phyloP scores from a whole-genome alignment of 2,888 invertebrate genomes.

The Hydrotaea diabolus region DNA sequence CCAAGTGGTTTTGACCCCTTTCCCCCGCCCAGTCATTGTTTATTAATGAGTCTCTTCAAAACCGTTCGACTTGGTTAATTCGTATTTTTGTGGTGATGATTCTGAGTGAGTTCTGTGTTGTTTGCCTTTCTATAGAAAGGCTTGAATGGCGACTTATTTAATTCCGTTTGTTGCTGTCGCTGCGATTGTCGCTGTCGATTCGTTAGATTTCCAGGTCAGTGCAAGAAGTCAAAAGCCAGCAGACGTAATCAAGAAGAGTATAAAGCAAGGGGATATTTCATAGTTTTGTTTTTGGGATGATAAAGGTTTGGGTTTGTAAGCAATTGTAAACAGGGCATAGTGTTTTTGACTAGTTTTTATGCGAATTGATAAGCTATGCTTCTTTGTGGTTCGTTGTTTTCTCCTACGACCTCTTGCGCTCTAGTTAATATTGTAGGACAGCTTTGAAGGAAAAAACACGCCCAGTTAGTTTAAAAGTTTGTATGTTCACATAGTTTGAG shows the following conservation, averaged over 20 bases:
- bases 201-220: constrained; percentile 1
- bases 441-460: too few relatives aligned
- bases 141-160: background rate
- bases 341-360: too few relatives aligned
- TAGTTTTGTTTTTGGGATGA: too few relatives aligned
- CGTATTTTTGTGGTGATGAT: background rate
- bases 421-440: too few relatives aligned
- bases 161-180: background rate
- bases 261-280: background rate
- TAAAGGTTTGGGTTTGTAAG: background rate
- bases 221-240: constrained; percentile 2
- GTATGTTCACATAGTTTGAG: too few relatives aligned
- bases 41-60: constrained; percentile 14
- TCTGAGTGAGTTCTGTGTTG: background rate
- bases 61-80: background rate
- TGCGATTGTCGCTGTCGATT: background rate
- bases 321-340: too few relatives aligned
- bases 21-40: background rate
- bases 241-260: background rate
- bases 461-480: too few relatives aligned
- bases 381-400: too few relatives aligned
- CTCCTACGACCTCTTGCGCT: too few relatives aligned
- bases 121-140: background rate
- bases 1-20: too few relatives aligned
- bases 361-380: too few relatives aligned